These are phyloP conservation scores for Atrina japonica DNA, from an alignment of 2,888 invertebrate genomes.

Conservation along the genomic window DNA sequence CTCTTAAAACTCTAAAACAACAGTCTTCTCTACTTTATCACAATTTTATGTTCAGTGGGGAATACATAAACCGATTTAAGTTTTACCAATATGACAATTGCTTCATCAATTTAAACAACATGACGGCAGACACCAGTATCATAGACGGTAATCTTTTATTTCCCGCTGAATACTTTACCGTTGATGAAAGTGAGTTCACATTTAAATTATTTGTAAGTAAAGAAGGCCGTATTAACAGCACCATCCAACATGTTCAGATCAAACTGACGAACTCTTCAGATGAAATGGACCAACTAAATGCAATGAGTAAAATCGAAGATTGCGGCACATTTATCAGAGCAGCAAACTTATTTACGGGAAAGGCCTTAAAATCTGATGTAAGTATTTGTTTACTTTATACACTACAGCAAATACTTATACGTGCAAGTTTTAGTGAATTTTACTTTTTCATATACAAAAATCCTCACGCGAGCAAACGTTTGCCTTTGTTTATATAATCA, in stretches of 20 bases:
- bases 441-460: no score
- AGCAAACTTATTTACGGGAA: conserved; percentile 48
- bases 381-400: conserved; percentile 15
- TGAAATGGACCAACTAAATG: conserved; percentile 51
- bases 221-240: conserved; percentile 47
- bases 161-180: conserved; percentile 62
- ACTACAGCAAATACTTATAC: no score
- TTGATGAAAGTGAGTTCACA: conserved; percentile 62
- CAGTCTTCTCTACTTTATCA: conserved; percentile 55
- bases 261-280: conserved; percentile 55
- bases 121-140: conserved; percentile 53
- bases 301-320: conserved; percentile 53
- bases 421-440: no score
- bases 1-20: conserved; percentile 21
- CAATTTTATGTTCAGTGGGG: conserved; percentile 59
- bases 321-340: conserved; percentile 56
- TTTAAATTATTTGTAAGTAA: conserved; percentile 70
- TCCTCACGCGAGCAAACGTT: no score
- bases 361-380: conserved; percentile 43
- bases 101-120: conserved; percentile 51
- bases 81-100: conserved; percentile 67
- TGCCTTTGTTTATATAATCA: no score
- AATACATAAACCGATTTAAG: conserved; percentile 59
- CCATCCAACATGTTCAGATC: conserved; percentile 47
- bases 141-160: conserved; percentile 63